Base-by-base conservation (phyloP, 2,113 vertebrate species). In the Myotis lucifugus region DNA sequence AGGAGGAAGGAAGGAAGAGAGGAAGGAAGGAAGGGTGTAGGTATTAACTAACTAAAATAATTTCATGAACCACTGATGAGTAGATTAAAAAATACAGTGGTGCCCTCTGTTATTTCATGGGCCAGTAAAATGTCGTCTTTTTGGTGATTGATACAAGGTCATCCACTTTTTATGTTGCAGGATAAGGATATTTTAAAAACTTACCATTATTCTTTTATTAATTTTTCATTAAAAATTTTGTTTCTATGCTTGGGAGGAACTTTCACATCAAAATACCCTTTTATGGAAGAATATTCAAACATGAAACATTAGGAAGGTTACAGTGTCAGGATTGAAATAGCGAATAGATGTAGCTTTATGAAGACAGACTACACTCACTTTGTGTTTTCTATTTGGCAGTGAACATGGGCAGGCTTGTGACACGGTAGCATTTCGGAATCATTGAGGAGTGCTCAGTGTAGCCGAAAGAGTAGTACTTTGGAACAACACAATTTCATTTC, bases 211-310 rank as follows among this genome's bases (percentile, higher is more conserved):
- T 69, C 77, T 46, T 46, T 73, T 52, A 73, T 74, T 77, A 61
- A 59, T 82, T 72, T 92, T 85, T 83, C 42, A 42, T 59, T 90
- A 83, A 72, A 37, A 32, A 64, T 40, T 82, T 90, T 81, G 42
- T 61, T 88, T 93, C 77, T 69, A 48, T 52, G 50, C 91, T 52
- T 54, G 46, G 59, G 84, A 67, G 9, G 1, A 76, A 42, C 54
- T 97, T 78, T 91, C 84, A 72, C 37, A 19, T 85, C 48, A 77
- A 73, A 90, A 59, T 84, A 25, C 42, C 34, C 18, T 93, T 76
- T 73, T 54, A 21, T 50, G 69, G 85, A 69, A 83, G 89, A 42
- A 5, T 59, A 72, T 90, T 72, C 94, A 61, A 74, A 66, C 78
- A 64, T 61, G 50, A 81, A 40, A 70, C 13, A 48, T 79, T 23